Base-by-base conservation (phyloP, 1,140 invertebrate species). In the Stegodyphus mimosarum region DNA sequence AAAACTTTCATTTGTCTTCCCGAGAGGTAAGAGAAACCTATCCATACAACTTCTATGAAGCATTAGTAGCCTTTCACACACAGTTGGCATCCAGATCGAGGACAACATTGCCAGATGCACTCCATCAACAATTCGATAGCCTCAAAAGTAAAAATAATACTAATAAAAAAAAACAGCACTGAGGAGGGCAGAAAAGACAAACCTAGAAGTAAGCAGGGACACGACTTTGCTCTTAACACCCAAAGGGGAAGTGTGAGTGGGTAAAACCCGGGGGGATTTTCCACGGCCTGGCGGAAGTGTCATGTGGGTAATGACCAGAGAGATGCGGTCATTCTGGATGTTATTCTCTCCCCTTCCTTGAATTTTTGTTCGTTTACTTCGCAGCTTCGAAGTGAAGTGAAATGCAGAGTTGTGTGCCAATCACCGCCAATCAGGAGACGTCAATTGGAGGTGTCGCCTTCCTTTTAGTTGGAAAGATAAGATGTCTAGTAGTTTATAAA, bases 251-350 rank as follows among this genome's bases (percentile, higher is more conserved):
- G 3, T 15, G 55, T 9, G 9, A n/a, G 64, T 7, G 17, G 64
- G 64, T 7, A 7, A 13, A 51, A 51, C 49, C 67, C 13, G 53
- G 67, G 66, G 77, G 67, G 17, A 13, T 51, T 17, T 6, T 6
- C 66, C 50, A 33, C 64, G 60, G 55, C 75, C 15, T 11, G 55
- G 15, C 7, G 53, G 67, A 71, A 51, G 64, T 79, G 77, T 79
- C 77, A 79, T 18, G 49, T 50, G 52, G 77, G 77, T 79, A 79
- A 79, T 79, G 77, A 79, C 67, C 77, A 79, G 51, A 70, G 66
- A 79, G 67, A 69, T 79, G 77, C 17, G 77, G 66, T 79, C 77
- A 67, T 67, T 67, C 7, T 13, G 64, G 17, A 6, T 15, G 64
- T 67, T 67, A 15, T 17, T n/a, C 64, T 67, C 64, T 18, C 64